A percentile compares a stretch with the other conserved stretches of the same genome.
These are phyloP conservation scores for Drosophila azteca DNA, from an alignment of 1,140 invertebrate species.

Conservation along the genomic window DNA sequence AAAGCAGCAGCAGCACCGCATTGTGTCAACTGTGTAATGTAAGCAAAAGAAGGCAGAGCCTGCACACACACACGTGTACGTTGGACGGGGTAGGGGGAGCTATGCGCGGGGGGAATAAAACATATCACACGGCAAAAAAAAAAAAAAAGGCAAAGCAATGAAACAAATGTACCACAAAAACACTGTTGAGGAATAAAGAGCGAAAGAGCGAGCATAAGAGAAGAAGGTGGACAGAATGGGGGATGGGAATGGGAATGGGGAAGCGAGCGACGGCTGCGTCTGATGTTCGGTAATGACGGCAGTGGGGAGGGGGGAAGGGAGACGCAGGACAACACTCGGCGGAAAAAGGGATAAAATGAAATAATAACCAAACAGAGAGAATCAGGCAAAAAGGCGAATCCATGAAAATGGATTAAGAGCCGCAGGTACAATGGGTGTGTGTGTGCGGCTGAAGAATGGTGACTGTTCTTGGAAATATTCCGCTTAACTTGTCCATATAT, in stretches of 20 bases:
- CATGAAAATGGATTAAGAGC: slow-evolving; percentile 70
- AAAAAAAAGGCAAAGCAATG: slow-evolving; percentile 76
- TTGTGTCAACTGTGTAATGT: slow-evolving; percentile 80
- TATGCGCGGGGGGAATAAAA: slow-evolving; percentile 20
- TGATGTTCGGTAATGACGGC: slow-evolving; percentile 45
- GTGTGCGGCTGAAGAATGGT: slow-evolving; percentile 4
- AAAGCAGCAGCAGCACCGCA: slow-evolving; percentile 43
- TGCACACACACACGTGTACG: slow-evolving; percentile 50
- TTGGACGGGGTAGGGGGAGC: not conserved
- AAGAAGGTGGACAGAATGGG: slow-evolving; percentile 4
- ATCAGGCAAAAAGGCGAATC: slow-evolving; percentile 19
- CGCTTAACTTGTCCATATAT: not conserved
- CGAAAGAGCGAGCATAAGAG: slow-evolving; percentile 14
- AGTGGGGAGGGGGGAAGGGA: slow-evolving; percentile 4
- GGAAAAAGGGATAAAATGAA: slow-evolving; percentile 77
- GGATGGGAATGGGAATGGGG: slow-evolving; percentile 2
- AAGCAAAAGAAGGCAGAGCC: slow-evolving; percentile 72
- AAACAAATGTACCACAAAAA: slow-evolving; percentile 82
- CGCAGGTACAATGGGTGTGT: slow-evolving; percentile 63
- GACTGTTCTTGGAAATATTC: slow-evolving; percentile 18
- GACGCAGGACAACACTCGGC: slow-evolving; percentile 58
- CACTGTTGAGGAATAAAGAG: slow-evolving; percentile 63
- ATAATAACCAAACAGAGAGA: slow-evolving; percentile 53
- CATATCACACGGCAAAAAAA: slow-evolving; percentile 74
- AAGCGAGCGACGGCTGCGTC: slow-evolving; percentile 25